These are phyloP conservation scores for Dicyrtomina minuta DNA, from an alignment of 2,888 invertebrate species.

Conservation along the genomic window DNA sequence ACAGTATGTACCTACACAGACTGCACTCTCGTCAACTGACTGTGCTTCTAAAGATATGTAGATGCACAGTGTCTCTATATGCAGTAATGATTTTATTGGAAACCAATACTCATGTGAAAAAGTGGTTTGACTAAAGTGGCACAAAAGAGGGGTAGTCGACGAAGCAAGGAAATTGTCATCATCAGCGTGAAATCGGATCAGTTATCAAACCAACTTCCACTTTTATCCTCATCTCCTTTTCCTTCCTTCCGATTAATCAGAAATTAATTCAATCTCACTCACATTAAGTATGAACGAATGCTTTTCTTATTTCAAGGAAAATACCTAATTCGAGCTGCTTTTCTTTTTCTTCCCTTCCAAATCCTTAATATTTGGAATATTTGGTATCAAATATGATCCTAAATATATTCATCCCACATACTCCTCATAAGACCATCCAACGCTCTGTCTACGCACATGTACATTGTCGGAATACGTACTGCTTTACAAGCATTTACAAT, in stretches of 20 bases:
- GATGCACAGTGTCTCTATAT: no score
- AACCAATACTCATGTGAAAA: slow-evolving; percentile 39
- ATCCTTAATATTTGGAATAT: no score
- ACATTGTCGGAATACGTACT: no score
- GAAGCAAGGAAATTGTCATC: slow-evolving; percentile 35
- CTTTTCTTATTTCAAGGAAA: neutral
- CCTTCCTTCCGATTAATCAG: slow-evolving; percentile 8
- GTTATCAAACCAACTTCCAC: slow-evolving; percentile 8
- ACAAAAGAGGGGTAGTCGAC: slow-evolving; percentile 35
- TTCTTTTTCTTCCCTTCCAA: slow-evolving; percentile 1
- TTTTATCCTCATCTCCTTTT: slow-evolving; percentile 5
- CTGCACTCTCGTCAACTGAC: no score
- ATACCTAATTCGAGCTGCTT: neutral
- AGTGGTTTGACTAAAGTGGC: slow-evolving; percentile 35
- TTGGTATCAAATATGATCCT: no score
- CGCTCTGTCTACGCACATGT: no score
- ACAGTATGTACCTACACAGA: no score
- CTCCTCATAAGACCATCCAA: no score
- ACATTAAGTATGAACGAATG: neutral
- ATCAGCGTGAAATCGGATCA: slow-evolving; percentile 44
- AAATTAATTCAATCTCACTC: slow-evolving; percentile 4
- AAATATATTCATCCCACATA: no score
- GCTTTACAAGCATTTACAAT: no score
- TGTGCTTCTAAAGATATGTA: no score
- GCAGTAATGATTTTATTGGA: slow-evolving; percentile 19